Base-by-base conservation (phyloP, 2,113 vertebrate genomes). In the Setophaga coronata region DNA sequence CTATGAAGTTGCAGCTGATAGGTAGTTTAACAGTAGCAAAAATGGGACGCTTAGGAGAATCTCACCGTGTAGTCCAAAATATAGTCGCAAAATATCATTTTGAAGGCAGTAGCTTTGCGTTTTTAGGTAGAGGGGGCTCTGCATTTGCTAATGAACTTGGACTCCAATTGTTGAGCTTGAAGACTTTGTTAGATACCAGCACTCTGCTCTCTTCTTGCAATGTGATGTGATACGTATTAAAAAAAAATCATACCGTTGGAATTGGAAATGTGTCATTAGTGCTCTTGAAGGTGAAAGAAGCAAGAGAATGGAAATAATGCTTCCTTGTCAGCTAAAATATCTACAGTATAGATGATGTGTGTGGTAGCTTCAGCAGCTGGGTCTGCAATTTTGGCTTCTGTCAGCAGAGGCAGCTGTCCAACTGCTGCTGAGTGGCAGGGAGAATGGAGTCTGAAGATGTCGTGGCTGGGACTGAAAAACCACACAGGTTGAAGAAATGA, bases 311-410 rank as follows among this genome's bases (percentile, higher is more conserved):
- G 33, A 82, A 85, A 51, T 54, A 62, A 45, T 54, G 19, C 38
- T 64, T 71, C 71, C 33, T 51, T 82, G 34, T 85, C 20, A 67
- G 26, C 29, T 82, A 10, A 47, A 66, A 12, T 54, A 34, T 12
- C 20, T 62, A 0, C 45, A 34, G 23, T 29, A 5, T 2, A 76
- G 33, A 29, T 70, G 14, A 53, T 0, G 1, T 6, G 7, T 34
- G 13, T 38, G 9, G 33, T 58, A 58, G 29, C 18, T 65, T 90
- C 47, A 50, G 56, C 65, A 79, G 78, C 73, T 40, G 51, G 48
- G 61, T 6, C 51, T 88, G 78, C 23, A 54, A 1, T 58, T 92
- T 67, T 56, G 38, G 38, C 82, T 93, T 58, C 38, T 74, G 21
- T 85, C 65, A 76, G 74, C 56, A 90, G 85, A 74, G 69, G 82